Evolutionary conservation across 2,888 invertebrate species (phyloP).

Genomic region (Chesias legatella): DNA sequence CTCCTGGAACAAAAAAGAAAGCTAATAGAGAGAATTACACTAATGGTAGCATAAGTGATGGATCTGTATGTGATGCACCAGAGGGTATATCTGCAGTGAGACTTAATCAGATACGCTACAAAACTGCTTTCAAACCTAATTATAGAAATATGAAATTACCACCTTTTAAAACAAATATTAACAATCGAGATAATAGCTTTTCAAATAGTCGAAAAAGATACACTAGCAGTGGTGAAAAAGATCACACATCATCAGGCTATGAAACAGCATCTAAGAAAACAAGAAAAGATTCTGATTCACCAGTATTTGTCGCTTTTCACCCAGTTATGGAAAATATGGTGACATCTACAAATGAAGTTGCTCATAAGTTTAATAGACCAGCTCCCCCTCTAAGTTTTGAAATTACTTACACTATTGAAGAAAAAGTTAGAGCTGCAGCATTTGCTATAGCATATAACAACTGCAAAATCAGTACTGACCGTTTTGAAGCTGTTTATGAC

Average conservation of each 20-base stretch:
- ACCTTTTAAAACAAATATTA: too few species aligned
- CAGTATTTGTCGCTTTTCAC: constrained; percentile 39
- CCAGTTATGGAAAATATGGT: constrained; percentile 74
- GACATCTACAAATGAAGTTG: constrained; percentile 61
- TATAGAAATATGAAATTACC: constrained; percentile 26
- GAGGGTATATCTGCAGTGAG: constrained; percentile 48
- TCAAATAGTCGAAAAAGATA: constrained; percentile 32
- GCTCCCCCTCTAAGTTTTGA: constrained; percentile 55
- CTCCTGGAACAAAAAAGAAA: constrained; percentile 48
- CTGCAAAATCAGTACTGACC: constrained; percentile 64
- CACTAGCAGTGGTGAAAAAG: constrained; percentile 55
- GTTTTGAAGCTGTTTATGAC: constrained; percentile 61
- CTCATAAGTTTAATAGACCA: constrained; percentile 59
- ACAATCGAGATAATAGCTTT: too few species aligned
- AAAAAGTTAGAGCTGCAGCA: constrained; percentile 65
- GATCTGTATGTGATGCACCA: constrained; percentile 56
- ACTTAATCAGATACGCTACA: constrained; percentile 46
- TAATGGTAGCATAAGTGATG: constrained; percentile 66
- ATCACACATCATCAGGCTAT: constrained; percentile 60
- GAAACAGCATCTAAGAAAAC: constrained; percentile 57
- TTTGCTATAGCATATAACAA: constrained; percentile 69
- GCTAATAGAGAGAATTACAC: constrained; percentile 42
- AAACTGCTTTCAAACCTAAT: constrained; percentile 43
- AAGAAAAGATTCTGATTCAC: constrained; percentile 44
- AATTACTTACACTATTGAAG: constrained; percentile 64